Evolutionary conservation across 2,888 invertebrate genomes (phyloP).

Genomic region (Altica lythri): DNA sequence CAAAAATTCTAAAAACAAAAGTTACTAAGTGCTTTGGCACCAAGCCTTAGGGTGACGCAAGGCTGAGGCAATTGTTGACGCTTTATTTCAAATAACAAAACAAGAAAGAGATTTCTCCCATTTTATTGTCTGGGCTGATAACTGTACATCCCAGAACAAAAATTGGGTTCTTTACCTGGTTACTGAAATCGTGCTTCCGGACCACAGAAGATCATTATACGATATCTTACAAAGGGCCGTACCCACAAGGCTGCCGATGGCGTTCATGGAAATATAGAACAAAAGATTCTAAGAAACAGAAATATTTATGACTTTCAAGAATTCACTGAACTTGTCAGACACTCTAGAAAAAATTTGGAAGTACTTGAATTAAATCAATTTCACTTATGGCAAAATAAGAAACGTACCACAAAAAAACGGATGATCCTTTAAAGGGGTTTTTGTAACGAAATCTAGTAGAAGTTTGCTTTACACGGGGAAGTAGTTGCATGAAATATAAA

Average conservation of each 20-base stretch:
- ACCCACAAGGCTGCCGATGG: slow-evolving; percentile 28
- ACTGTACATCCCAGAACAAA: slow-evolving; percentile 25
- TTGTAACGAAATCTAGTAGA: too few species aligned
- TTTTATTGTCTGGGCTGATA: slow-evolving; percentile 31
- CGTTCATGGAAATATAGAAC: slow-evolving; percentile 24
- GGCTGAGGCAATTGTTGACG: neutral
- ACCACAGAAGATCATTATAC: slow-evolving; percentile 19
- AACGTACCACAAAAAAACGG: neutral
- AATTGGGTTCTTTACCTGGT: slow-evolving; percentile 25
- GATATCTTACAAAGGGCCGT: slow-evolving; percentile 29
- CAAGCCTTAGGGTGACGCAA: too few species aligned
- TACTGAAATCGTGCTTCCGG: slow-evolving; percentile 14
- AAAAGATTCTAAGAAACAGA: neutral
- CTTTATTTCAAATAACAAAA: too few species aligned
- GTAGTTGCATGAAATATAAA: neutral
- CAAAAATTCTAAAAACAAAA: too few species aligned
- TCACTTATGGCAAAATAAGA: neutral
- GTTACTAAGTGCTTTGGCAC: too few species aligned
- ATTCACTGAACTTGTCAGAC: neutral
- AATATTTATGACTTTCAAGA: slow-evolving; percentile 6
- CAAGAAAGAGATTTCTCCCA: too few species aligned
- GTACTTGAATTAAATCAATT: neutral
- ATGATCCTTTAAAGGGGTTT: too few species aligned
- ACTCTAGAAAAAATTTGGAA: neutral
- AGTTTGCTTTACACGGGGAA: neutral